Evolutionary conservation across 2,888 invertebrate genomes (phyloP).

Genomic region (Aquatica leii): DNA sequence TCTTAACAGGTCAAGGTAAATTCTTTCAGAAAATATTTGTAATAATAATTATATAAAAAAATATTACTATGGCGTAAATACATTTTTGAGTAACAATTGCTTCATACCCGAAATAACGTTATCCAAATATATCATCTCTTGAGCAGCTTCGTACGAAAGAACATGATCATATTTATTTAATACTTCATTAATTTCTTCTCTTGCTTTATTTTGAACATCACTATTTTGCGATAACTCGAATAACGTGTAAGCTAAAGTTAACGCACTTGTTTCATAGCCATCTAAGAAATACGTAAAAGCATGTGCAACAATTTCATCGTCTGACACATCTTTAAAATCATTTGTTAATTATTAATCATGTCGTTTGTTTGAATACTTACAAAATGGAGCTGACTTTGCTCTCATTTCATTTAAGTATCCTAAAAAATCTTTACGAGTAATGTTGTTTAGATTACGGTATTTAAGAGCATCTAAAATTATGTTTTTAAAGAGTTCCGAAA

Average conservation of each 20-base stretch:
- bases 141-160: slow-evolving; percentile 58
- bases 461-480: slow-evolving; percentile 54
- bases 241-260: slow-evolving; percentile 55
- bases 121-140: slow-evolving; percentile 50
- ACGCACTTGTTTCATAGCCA: slow-evolving; percentile 62
- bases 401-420: slow-evolving; percentile 53
- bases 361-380: background rate
- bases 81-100: too few species aligned
- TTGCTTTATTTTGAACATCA: slow-evolving; percentile 57
- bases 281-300: slow-evolving; percentile 60
- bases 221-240: slow-evolving; percentile 58
- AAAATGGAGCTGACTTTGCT: background rate
- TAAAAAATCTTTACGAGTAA: slow-evolving; percentile 58
- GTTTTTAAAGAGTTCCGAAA: slow-evolving; percentile 51
- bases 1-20: too few species aligned
- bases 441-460: slow-evolving; percentile 55
- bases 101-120: background rate
- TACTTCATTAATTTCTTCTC: slow-evolving; percentile 55
- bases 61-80: too few species aligned
- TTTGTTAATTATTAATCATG: slow-evolving; percentile 21
- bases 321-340: slow-evolving; percentile 20
- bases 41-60: too few species aligned
- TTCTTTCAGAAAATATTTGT: too few species aligned
- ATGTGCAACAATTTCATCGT: slow-evolving; percentile 54
- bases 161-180: slow-evolving; percentile 50